A percentile compares a stretch with the other conserved stretches of the same genome.
Evolutionary conservation across 1,140 invertebrate species (phyloP).

Genomic region (Homalodisca vitripennis): DNA sequence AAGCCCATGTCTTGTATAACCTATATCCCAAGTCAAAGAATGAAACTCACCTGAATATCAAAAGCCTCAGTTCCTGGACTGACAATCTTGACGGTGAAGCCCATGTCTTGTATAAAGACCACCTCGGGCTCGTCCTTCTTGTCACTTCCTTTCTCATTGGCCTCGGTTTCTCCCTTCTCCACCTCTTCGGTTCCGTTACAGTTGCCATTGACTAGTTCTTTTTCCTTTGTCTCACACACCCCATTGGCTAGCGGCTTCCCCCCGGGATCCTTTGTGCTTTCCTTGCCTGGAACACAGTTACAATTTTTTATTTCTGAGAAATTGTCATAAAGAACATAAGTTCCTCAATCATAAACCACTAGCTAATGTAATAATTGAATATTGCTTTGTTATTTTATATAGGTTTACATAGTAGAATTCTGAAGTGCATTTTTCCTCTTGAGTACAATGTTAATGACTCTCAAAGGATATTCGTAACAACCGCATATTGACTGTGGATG

Average conservation of each 20-base stretch:
- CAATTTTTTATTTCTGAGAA: too few relatives aligned
- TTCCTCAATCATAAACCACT: background rate
- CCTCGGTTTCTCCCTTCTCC: constrained; percentile 56
- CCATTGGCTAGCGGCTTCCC: background rate
- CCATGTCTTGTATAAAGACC: too few relatives aligned
- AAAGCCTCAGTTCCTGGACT: too few relatives aligned
- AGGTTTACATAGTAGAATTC: background rate
- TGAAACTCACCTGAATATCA: too few relatives aligned
- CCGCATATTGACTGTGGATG: too few relatives aligned
- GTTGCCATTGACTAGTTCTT: constrained; percentile 4
- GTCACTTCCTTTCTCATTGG: constrained; percentile 50
- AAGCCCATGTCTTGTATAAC: too few relatives aligned
- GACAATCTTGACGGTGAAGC: too few relatives aligned
- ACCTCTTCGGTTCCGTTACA: constrained; percentile 37
- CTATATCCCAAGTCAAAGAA: too few relatives aligned
- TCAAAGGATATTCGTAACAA: too few relatives aligned
- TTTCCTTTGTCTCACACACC: too few relatives aligned
- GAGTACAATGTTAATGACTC: background rate
- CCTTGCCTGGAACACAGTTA: background rate
- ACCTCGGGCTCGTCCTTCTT: constrained; percentile 73
- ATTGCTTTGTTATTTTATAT: background rate
- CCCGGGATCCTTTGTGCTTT: background rate
- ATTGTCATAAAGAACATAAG: background rate
- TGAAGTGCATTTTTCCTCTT: background rate
- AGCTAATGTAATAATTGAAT: background rate